phyloP scores from a whole-genome alignment of 1,140 invertebrate genomes.

The Pseudomyrmex cubaensis region DNA sequence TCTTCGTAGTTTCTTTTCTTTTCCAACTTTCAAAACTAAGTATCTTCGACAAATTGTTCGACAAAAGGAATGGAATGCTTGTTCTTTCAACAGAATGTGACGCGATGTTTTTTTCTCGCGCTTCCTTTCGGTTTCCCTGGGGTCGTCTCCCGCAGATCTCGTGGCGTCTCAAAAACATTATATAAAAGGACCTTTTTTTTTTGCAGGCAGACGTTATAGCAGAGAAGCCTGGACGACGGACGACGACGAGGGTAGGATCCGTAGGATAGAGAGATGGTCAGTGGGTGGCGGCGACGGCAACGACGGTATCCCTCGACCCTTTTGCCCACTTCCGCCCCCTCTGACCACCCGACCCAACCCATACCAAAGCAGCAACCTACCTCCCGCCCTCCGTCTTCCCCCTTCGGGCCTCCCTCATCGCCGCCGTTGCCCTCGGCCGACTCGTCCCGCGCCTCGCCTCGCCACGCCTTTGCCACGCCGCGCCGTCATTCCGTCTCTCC shows the following conservation, averaged over 20 bases:
- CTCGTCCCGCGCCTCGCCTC: constrained; percentile 10
- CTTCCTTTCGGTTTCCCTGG: too few species aligned
- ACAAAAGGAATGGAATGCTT: too few species aligned
- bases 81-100: not conserved
- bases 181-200: constrained; percentile 45
- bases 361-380: constrained; percentile 58
- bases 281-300: constrained; percentile 75
- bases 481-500: constrained; percentile 57
- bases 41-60: constrained; percentile 42
- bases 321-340: constrained; percentile 70
- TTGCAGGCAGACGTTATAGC: constrained; percentile 42
- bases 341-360: constrained; percentile 67
- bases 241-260: constrained; percentile 46
- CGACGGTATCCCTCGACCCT: constrained; percentile 70
- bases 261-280: constrained; percentile 76
- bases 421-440: constrained; percentile 55
- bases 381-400: constrained; percentile 35
- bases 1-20: not conserved
- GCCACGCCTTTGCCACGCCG: constrained; percentile 29
- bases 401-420: constrained; percentile 50
- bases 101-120: not conserved
- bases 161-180: constrained; percentile 55
- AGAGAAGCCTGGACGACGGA: constrained; percentile 41
- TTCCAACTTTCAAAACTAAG: too few species aligned
- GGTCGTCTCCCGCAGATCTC: constrained; percentile 16